phyloP scores from a whole-genome alignment of 1,140 invertebrate species.

The Xylocopa sonorina region DNA sequence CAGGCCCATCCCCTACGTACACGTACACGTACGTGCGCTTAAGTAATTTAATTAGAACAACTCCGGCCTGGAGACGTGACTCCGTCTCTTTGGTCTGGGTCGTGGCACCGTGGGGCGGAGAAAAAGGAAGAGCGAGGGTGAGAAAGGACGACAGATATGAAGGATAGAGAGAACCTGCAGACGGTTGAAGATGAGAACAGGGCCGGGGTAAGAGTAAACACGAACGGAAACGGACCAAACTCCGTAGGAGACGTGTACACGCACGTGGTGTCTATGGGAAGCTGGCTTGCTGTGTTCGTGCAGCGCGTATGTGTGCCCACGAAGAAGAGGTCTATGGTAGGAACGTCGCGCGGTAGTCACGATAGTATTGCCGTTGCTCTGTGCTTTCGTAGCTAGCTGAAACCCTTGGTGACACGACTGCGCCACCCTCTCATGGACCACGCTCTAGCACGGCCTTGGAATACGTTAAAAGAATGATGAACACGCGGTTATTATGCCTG shows the following conservation, averaged over 20 bases:
- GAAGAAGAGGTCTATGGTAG: slow-evolving; percentile 45
- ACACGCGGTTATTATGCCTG: slow-evolving; percentile 63
- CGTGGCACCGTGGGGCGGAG: slow-evolving; percentile 39
- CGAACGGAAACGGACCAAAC: slow-evolving; percentile 54
- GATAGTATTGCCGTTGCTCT: slow-evolving; percentile 67
- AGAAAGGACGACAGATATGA: slow-evolving; percentile 53
- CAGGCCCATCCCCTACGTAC: slow-evolving; percentile 71
- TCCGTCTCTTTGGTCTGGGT: slow-evolving; percentile 74
- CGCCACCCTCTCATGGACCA: slow-evolving; percentile 56
- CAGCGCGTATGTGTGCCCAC: slow-evolving; percentile 24
- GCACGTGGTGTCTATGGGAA: not conserved
- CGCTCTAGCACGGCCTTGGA: slow-evolving; percentile 63
- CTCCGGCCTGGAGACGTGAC: slow-evolving; percentile 76
- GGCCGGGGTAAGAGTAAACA: slow-evolving; percentile 62
- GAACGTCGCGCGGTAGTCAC: slow-evolving; percentile 61
- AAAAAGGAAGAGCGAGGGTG: slow-evolving; percentile 34
- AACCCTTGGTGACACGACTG: slow-evolving; percentile 60
- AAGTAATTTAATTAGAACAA: slow-evolving; percentile 80
- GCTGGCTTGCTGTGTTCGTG: slow-evolving; percentile 1
- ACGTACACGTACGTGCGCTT: slow-evolving; percentile 79
- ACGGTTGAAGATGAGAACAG: slow-evolving; percentile 64
- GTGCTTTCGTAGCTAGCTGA: slow-evolving; percentile 62
- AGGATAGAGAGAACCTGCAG: slow-evolving; percentile 62
- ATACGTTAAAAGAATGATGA: slow-evolving; percentile 75
- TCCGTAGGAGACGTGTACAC: slow-evolving; percentile 37